Conservation (phyloP, 2,113 vertebrate genomes). For the Podilymbus podiceps region DNA sequence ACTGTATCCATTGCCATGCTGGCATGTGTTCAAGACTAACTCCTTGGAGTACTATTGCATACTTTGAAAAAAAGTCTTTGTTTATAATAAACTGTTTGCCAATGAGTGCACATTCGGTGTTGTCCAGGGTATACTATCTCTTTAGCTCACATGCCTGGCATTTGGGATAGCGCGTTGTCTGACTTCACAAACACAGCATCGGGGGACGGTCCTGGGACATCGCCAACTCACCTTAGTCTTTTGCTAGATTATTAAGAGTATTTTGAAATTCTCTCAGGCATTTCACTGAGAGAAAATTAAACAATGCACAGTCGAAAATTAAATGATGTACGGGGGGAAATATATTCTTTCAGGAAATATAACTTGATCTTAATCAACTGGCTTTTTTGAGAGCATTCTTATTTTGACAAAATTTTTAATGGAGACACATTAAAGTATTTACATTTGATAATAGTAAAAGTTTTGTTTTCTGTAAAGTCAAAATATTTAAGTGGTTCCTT, state of each 20-base stretch:
- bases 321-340: background rate
- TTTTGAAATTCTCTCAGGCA: background rate
- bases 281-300: background rate
- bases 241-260: background rate
- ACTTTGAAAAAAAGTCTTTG: background rate
- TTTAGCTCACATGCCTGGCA: background rate
- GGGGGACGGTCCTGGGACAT: background rate
- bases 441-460: background rate
- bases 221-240: background rate
- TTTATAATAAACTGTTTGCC: constrained; percentile 22
- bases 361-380: background rate
- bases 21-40: constrained; percentile 15
- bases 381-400: background rate
- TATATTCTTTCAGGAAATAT: background rate
- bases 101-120: background rate
- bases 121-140: background rate
- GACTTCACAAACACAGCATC: background rate
- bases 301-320: background rate
- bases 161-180: background rate
- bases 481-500: background rate
- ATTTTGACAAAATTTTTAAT: background rate
- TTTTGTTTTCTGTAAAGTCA: background rate
- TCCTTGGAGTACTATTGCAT: constrained; percentile 38
- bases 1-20: constrained; percentile 24
- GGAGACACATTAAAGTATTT: constrained; percentile 8